Percentiles rank a stretch among this genome's conserved stretches.
These are phyloP conservation scores for Hemibagrus wyckioides DNA, from an alignment of 2,113 vertebrate species.

Conservation along the genomic window DNA sequence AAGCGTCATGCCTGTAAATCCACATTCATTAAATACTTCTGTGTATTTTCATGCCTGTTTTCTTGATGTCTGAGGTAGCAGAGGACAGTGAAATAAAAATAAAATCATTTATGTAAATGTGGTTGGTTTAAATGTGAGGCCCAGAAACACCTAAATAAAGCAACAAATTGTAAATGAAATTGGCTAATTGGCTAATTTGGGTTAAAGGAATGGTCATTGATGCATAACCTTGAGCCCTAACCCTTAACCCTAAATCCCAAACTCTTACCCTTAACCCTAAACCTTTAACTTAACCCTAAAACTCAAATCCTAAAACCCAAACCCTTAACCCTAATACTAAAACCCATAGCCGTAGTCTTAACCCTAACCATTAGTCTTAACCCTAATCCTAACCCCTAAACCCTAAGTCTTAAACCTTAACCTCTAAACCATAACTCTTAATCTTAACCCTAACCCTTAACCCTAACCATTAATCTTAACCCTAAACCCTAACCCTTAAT, in stretches of 20 bases:
- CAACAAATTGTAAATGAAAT: background rate
- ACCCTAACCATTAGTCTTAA: no score
- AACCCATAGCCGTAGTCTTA: background rate
- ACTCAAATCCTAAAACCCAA: background rate
- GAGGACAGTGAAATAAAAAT: background rate
- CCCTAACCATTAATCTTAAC: background rate
- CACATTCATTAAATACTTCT: background rate
- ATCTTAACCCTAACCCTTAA: background rate
- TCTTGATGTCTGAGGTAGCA: background rate
- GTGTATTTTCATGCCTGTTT: background rate
- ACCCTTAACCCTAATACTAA: background rate
- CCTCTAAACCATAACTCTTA: background rate
- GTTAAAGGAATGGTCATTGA: no score
- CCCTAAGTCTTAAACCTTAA: background rate
- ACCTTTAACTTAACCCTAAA: no score
- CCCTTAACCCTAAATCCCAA: no score
- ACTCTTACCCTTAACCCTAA: background rate
- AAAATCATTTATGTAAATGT: background rate
- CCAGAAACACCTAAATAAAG: background rate
- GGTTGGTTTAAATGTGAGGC: background rate
- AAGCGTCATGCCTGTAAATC: background rate
- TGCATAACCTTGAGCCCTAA: no score
- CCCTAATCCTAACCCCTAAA: background rate
- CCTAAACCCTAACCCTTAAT: background rate
- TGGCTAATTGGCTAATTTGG: no score